Conservation (phyloP, 2,888 invertebrate genomes). For the Andrena bucephala region DNA sequence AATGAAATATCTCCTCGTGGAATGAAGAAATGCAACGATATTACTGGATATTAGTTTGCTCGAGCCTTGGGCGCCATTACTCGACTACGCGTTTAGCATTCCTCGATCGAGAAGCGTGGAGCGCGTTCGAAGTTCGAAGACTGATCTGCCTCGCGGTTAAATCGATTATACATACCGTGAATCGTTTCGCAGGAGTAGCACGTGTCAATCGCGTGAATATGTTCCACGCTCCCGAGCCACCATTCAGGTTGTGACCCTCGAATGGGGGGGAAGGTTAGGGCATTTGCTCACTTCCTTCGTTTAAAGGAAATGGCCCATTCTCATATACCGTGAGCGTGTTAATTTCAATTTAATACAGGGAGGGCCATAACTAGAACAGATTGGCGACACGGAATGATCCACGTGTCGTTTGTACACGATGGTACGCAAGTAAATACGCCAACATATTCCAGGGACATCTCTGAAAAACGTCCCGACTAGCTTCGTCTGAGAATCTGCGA, state of each 20-base stretch:
- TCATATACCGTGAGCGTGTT: conserved; percentile 31
- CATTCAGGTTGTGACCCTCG: conserved; percentile 70
- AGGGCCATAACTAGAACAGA: conserved; percentile 18
- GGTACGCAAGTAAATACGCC: background rate
- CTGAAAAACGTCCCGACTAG: too few relatives aligned
- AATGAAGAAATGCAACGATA: background rate
- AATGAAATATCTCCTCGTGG: background rate
- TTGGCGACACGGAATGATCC: background rate
- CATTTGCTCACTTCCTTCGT: conserved; percentile 73
- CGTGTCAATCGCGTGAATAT: conserved; percentile 65
- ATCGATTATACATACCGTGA: conserved; percentile 3
- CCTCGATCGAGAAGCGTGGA: background rate
- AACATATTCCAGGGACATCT: too few relatives aligned
- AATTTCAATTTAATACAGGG: conserved; percentile 52
- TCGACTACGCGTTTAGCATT: background rate
- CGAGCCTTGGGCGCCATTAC: background rate
- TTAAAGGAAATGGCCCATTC: conserved; percentile 71
- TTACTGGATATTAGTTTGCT: background rate
- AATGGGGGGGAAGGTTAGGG: conserved; percentile 63
- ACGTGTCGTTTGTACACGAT: background rate
- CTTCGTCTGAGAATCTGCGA: too few relatives aligned
- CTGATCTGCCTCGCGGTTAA: conserved; percentile 7
- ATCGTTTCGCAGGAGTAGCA: conserved; percentile 47
- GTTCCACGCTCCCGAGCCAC: conserved; percentile 40
- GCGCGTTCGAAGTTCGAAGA: conserved; percentile 12